These are phyloP conservation scores for Drosophila cyrtoloma DNA, from an alignment of 2,888 invertebrate species.

Conservation along the genomic window DNA sequence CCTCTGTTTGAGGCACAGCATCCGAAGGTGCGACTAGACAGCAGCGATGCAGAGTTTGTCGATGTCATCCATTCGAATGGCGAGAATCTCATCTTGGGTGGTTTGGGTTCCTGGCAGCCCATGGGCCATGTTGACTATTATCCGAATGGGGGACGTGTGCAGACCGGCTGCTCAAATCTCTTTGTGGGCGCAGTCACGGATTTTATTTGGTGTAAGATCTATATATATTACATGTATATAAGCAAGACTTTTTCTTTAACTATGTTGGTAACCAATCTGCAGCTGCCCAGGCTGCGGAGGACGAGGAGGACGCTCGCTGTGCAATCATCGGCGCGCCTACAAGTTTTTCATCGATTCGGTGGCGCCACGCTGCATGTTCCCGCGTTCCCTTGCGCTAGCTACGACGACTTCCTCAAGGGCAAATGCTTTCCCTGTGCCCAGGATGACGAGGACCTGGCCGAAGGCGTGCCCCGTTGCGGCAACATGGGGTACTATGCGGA, in stretches of 20 bases:
- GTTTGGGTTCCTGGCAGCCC: conserved; percentile 94
- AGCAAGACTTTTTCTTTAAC: background rate
- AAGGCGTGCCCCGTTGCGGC: conserved; percentile 89
- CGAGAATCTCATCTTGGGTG: conserved; percentile 95
- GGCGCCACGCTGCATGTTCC: conserved; percentile 95
- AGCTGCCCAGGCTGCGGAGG: conserved; percentile 89
- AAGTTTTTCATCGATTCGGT: conserved; percentile 98
- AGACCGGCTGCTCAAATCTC: conserved; percentile 96
- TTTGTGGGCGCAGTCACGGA: conserved; percentile 96
- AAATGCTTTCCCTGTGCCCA: conserved; percentile 90
- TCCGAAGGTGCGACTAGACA: conserved; percentile 92
- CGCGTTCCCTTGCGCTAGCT: conserved; percentile 94
- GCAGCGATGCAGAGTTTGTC: conserved; percentile 94
- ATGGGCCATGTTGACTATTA: conserved; percentile 97
- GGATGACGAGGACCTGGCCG: conserved; percentile 81
- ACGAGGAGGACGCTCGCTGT: conserved; percentile 94
- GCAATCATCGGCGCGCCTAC: conserved; percentile 97
- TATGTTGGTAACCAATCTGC: background rate
- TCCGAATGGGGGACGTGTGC: conserved; percentile 96
- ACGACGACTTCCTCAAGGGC: conserved; percentile 93
- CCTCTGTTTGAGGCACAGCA: conserved; percentile 96
- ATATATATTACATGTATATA: too few relatives aligned
- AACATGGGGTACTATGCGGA: conserved; percentile 98
- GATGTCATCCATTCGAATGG: conserved; percentile 98
- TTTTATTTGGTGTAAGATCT: conserved; percentile 92